A percentile compares a stretch with the other conserved stretches of the same genome.
Evolutionary conservation across 2,797 vertebrate species (phyloP).

Genomic region (Silurus aristotelis): DNA sequence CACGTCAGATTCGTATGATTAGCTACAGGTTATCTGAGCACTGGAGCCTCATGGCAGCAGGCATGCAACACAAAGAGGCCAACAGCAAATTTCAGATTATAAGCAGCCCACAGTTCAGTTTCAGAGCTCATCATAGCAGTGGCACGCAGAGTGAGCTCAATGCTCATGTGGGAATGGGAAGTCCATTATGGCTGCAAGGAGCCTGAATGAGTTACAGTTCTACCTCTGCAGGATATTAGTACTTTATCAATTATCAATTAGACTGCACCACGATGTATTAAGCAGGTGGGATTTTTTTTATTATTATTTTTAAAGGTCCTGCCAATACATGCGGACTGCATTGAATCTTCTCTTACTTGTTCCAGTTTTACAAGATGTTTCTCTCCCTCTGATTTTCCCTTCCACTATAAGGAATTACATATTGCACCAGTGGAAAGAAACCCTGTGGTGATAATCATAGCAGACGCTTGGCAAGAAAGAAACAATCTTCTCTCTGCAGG

Average conservation of each 20-base stretch:
- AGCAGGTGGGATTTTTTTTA: constrained; percentile 57
- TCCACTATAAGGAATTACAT: constrained; percentile 44
- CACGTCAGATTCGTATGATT: constrained; percentile 75
- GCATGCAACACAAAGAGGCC: constrained; percentile 23
- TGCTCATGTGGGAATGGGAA: constrained; percentile 47
- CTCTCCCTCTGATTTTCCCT: constrained; percentile 41
- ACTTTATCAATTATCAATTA: constrained; percentile 69
- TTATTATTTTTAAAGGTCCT: constrained; percentile 29
- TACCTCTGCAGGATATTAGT: constrained; percentile 66
- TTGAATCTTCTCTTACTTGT: constrained; percentile 42
- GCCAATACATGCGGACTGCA: constrained; percentile 53
- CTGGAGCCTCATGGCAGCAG: constrained; percentile 21
- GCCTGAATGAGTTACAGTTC: constrained; percentile 59
- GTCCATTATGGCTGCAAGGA: constrained; percentile 55
- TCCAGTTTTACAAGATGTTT: constrained; percentile 38
- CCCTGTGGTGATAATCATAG: constrained; percentile 44
- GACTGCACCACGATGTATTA: constrained; percentile 64
- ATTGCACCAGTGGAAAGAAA: constrained; percentile 41
- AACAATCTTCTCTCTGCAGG: constrained; percentile 32
- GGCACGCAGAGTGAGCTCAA: constrained; percentile 44
- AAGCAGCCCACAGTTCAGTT: constrained; percentile 46
- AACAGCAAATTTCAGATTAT: constrained; percentile 45
- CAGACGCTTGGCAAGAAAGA: constrained; percentile 34
- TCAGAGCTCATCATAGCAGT: constrained; percentile 45
- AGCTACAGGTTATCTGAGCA: constrained; percentile 44